Percentiles rank a stretch among this genome's conserved stretches.
Conservation (phyloP, 2,797 vertebrate genomes). For the Erpetoichthys calabaricus region DNA sequence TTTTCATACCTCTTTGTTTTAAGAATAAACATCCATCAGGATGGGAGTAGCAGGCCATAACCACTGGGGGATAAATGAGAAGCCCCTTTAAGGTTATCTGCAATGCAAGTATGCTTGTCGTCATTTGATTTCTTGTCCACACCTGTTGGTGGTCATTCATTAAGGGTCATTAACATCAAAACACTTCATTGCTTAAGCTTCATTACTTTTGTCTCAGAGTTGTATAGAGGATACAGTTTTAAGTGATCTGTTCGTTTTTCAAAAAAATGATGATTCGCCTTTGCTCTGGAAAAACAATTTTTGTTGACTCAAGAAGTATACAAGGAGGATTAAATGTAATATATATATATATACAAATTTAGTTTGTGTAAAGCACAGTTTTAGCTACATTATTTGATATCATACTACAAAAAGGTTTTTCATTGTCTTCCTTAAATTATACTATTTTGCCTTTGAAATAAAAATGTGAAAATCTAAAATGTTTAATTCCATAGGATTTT, state of each 20-base stretch:
- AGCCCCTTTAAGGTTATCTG: slow-evolving; percentile 3
- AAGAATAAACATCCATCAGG: slow-evolving; percentile 7
- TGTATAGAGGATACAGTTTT: slow-evolving; percentile 1
- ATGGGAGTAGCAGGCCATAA: slow-evolving; percentile 2
- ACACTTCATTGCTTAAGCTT: slow-evolving; percentile 7
- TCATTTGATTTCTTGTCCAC: slow-evolving; percentile 9
- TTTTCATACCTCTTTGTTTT: slow-evolving; percentile 3
- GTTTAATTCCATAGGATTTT: too few species aligned
- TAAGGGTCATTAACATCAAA: slow-evolving; percentile 4
- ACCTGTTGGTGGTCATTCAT: slow-evolving; percentile 8
- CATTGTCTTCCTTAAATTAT: too few species aligned
- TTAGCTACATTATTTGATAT: too few species aligned
- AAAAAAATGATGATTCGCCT: slow-evolving; percentile 4
- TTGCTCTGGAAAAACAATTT: not conserved
- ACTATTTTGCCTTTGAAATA: too few species aligned
- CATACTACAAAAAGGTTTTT: too few species aligned
- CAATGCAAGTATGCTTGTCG: not conserved
- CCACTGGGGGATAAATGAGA: not conserved
- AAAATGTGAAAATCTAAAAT: too few species aligned
- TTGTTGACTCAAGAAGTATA: not conserved
- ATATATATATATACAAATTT: too few species aligned
- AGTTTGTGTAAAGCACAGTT: too few species aligned
- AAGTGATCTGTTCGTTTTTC: not conserved
- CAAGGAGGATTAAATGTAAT: not conserved
- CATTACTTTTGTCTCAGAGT: slow-evolving; percentile 1